A percentile compares a stretch with the other conserved stretches of the same genome.
phyloP scores from a whole-genome alignment of 2,888 invertebrate genomes.

The Oligia latruncula region DNA sequence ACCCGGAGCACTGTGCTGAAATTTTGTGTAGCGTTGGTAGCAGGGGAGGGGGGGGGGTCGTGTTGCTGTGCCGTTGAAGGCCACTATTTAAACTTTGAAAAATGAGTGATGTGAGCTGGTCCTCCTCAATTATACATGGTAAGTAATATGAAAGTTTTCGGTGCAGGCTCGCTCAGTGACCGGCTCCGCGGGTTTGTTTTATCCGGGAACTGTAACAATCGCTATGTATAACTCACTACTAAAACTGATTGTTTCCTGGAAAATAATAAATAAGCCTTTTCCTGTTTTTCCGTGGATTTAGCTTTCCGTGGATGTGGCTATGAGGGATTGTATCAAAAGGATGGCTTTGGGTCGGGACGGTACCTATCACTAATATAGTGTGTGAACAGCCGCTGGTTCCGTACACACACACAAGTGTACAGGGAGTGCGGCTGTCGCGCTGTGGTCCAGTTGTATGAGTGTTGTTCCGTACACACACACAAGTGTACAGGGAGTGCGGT shows the following conservation, averaged over 20 bases:
- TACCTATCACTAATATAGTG: neutral
- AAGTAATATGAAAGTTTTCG: constrained; percentile 24
- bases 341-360: neutral
- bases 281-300: no score
- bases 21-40: constrained; percentile 1
- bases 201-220: neutral
- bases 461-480: no score
- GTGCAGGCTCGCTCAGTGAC: neutral
- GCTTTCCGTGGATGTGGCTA: no score
- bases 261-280: neutral
- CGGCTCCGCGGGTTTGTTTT: neutral
- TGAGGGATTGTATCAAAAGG: neutral
- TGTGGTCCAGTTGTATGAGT: neutral
- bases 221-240: neutral
- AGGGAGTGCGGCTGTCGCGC: neutral
- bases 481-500: neutral
- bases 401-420: neutral
- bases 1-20: constrained; percentile 1
- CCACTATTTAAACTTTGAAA: constrained; percentile 54
- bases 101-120: constrained; percentile 32
- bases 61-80: constrained; percentile 23
- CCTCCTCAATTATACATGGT: constrained; percentile 47
- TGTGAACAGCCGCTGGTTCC: neutral
- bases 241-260: neutral
- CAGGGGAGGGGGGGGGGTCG: neutral